phyloP scores from a whole-genome alignment of 2,797 vertebrate species.

The Pelochelys cantorii region DNA sequence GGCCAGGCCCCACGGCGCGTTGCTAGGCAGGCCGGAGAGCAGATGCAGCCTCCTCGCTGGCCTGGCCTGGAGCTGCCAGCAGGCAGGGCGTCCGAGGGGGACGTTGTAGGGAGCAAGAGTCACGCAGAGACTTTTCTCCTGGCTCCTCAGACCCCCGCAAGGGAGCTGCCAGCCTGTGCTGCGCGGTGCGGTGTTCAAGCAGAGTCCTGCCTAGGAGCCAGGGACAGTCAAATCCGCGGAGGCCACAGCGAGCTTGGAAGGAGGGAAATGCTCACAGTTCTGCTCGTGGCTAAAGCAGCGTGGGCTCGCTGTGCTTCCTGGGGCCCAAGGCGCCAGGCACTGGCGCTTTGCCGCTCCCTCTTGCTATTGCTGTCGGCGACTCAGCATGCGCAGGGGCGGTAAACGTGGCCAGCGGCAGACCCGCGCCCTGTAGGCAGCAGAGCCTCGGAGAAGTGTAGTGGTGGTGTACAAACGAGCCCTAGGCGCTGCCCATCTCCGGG shows the following conservation, averaged over 20 bases:
- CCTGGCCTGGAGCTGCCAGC: not conserved
- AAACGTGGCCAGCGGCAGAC: too few relatives aligned
- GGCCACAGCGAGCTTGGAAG: not conserved
- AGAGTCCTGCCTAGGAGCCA: not conserved
- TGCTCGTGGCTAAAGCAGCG: not conserved
- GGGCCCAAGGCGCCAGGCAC: rapidly evolving
- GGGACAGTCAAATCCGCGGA: rapidly evolving
- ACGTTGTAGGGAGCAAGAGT: not conserved
- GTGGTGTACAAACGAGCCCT: not conserved
- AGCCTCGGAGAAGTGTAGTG: not conserved
- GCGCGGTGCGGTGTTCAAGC: rapidly evolving
- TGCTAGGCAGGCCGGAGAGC: too few relatives aligned
- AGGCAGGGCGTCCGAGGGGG: rapidly evolving
- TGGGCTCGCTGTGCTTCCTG: rapidly evolving
- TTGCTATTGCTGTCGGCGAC: too few relatives aligned
- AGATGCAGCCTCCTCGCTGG: not conserved
- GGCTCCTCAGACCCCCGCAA: rapidly evolving
- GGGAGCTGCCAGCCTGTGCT: rapidly evolving
- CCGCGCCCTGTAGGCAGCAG: too few relatives aligned
- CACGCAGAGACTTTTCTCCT: rapidly evolving
- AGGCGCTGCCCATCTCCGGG: rapidly evolving
- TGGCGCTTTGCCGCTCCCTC: not conserved
- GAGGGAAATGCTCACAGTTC: not conserved
- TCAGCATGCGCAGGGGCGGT: not conserved
- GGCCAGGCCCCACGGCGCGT: rapidly evolving